A percentile compares a stretch with the other conserved stretches of the same genome.
These are phyloP conservation scores for Rotaria magnacalcarata DNA, from an alignment of 2,888 invertebrate species.

Conservation along the genomic window DNA sequence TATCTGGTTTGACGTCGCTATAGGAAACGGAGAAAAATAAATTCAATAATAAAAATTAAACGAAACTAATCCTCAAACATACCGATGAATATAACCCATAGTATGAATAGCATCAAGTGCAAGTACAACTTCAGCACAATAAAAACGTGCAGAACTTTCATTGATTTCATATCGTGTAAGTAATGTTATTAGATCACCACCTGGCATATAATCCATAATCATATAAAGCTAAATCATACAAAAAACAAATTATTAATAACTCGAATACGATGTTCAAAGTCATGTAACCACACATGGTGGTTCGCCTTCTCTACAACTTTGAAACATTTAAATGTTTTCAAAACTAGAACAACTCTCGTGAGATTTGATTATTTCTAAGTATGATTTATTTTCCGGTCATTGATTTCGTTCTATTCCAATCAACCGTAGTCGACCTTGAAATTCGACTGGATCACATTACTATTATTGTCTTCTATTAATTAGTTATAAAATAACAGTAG, in stretches of 20 bases:
- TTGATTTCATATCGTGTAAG: conserved; percentile 98
- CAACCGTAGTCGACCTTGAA: too few species aligned
- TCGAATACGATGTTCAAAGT: too few species aligned
- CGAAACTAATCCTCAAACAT: background rate
- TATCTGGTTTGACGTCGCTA: conserved; percentile 95
- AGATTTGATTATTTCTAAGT: too few species aligned
- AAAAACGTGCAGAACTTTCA: conserved; percentile 96
- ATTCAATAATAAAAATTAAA: background rate
- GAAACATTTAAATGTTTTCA: too few species aligned
- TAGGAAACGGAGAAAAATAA: background rate
- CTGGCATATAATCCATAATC: conserved; percentile 99
- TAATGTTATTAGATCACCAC: conserved; percentile 93
- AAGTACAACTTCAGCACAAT: conserved; percentile 92
- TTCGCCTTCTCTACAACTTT: too few species aligned
- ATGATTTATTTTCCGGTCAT: too few species aligned
- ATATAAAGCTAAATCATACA: conserved; percentile 75
- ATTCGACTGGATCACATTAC: too few species aligned
- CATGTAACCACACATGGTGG: too few species aligned
- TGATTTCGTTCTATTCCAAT: too few species aligned
- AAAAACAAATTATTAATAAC: background rate
- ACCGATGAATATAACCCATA: conserved; percentile 78
- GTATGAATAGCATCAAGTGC: conserved; percentile 94
- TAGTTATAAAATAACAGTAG: too few species aligned
- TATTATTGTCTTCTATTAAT: too few species aligned
- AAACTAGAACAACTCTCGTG: too few species aligned